Percentiles rank a stretch among this genome's conserved stretches.
These are phyloP conservation scores for Margaritifera margaritifera DNA, from an alignment of 2,888 invertebrate species.

Conservation along the genomic window DNA sequence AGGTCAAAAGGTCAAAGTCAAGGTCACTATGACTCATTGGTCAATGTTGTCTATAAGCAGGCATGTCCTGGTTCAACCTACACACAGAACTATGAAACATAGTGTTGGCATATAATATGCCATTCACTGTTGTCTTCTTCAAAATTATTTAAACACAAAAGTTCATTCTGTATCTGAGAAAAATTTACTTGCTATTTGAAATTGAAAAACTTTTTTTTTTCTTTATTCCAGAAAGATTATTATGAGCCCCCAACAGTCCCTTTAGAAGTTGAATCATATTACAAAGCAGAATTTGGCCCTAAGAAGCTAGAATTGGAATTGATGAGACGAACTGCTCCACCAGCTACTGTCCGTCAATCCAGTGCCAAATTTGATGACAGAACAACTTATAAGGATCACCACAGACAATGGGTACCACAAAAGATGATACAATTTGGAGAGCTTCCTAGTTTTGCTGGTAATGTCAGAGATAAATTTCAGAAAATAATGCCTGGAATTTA, in stretches of 20 bases:
- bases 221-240: constrained; percentile 49
- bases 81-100: too few relatives aligned
- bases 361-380: constrained; percentile 56
- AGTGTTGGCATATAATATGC: too few relatives aligned
- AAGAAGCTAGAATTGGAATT: constrained; percentile 40
- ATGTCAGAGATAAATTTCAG: not conserved
- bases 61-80: too few relatives aligned
- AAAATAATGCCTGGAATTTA: not conserved
- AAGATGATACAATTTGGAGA: constrained; percentile 63
- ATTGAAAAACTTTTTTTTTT: too few relatives aligned
- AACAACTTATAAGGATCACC: constrained; percentile 65
- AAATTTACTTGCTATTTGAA: too few relatives aligned
- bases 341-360: constrained; percentile 37
- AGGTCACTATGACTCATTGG: too few relatives aligned
- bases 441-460: constrained; percentile 68
- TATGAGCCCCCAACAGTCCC: constrained; percentile 59
- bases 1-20: too few relatives aligned
- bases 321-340: constrained; percentile 28
- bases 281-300: constrained; percentile 54
- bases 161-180: too few relatives aligned
- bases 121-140: too few relatives aligned
- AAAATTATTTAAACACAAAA: too few relatives aligned
- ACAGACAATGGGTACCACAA: constrained; percentile 62
- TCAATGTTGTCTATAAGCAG: too few relatives aligned
- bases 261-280: constrained; percentile 55